Base-by-base conservation (phyloP, 2,888 invertebrate species). In the Lissocephala sabroskyi region DNA sequence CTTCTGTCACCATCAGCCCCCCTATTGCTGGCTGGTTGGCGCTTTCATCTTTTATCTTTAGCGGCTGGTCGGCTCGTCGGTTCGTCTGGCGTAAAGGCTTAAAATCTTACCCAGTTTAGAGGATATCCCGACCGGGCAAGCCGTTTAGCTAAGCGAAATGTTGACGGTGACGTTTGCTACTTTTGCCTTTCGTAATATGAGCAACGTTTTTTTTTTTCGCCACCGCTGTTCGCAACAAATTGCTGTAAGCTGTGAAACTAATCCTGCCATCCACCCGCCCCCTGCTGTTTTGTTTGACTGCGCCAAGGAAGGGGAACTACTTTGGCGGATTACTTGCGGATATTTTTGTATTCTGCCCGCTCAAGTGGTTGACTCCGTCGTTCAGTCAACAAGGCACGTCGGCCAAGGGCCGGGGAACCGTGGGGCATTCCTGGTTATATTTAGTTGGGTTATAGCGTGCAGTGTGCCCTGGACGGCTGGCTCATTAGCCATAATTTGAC, bases 41-140 rank as follows among this genome's bases (percentile, higher is more conserved):
- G 26, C 36, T 29, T 37, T 29, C 57, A 39, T 16, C 13, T 48
- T 19, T 19, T n/a, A 10, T 28, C n/a, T 29, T 36, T 14, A 42
- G 18, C 42, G 30, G 41, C n/a, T 49, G 54, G n/a, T n/a, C n/a
- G 37, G 56, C 59, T 57, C 45, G 59, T n/a, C n/a, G n/a, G n/a
- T 64, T 64, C 67, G 75, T 74, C 68, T 75, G 75, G 67, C n/a
- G 67, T 71, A 66, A 71, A 57, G 68, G 75, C 71, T 68, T 68
- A 68, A 68, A 75, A 75, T 75, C 75, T 68, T 68, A 68, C 75
- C 60, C 66, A 74, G 67, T 66, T 49, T 7, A 3, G 4, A 23
- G 23, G 7, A 23, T 7, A 28, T 11, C 33, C 16, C 10, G 17
- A 9, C 37, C 10, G n/a, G n/a, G n/a, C 43, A 36, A 13, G n/a